Evolutionary conservation across 2,797 vertebrate genomes (phyloP), one percentile per base, ranked within the genome.

Genomic region (Acanthopagrus latus): DNA sequence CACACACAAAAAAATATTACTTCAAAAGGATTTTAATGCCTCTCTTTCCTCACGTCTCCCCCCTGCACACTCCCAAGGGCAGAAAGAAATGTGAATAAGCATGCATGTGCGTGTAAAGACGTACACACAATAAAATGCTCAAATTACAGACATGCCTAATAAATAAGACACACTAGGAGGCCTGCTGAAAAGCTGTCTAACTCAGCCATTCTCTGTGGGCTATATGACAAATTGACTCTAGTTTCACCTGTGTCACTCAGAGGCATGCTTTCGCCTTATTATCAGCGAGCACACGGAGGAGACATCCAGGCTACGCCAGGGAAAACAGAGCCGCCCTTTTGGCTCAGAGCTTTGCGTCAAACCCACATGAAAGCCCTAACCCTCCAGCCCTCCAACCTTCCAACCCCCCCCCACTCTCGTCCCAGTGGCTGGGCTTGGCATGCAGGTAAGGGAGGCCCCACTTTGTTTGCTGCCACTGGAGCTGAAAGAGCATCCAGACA

Each of bases 91-190:
- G 64, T 73, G 86, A 78, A 85, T 41, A 64, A 77, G 72, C 86
- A 66, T 70, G 81, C 74, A 50, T 85, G 86, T 86, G 87, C 76
- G 55, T 82, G 90, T 76, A 79, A 17, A 70, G 67, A 71, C 73
- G 27, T 38, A 71, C 70, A 59, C 76, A 89, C 84, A 89, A 88
- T 86, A 91, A 88, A 84, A 84, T 54, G 67, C 88, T 94, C 89
- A 87, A 69, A 91, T 94, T 92, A 92, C 93, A 92, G 84, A 81
- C 47, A 20, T 83, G 83, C 57, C 85, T 92, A 92, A 94, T 90
- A 93, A 94, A 93, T 92, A 93, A 89, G 90, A 95, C 86, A 91
- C 84, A 88, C 83, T 83, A 91, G 91, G 75, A 87, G 90, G 64
- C 83, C 68, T 83, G 76, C 69, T 88, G 86, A 89, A 88, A 84